Evolutionary conservation across 2,113 vertebrate genomes (phyloP), one percentile per base, ranked within the genome.

Genomic region (Hippoglossus stenolepis): DNA sequence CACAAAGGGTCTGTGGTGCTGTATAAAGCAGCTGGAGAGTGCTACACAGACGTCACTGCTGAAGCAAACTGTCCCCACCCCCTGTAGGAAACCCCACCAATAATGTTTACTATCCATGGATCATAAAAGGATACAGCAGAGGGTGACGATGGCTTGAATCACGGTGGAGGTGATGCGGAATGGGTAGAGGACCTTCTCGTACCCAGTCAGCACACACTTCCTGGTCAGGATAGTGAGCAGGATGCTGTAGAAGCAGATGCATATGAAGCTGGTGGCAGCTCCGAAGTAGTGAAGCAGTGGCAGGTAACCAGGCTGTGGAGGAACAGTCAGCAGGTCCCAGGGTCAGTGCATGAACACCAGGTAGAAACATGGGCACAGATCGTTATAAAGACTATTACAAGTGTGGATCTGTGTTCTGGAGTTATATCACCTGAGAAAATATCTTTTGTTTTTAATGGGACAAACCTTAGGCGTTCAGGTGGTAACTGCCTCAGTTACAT

Each of bases 121-220:
- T 62, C 15, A 28, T 59, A 21, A 74, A 84, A 95, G 94, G 95
- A 95, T 95, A 95, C 95, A 94, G 85, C 90, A 74, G 79, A 93
- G 71, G 71, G 94, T 95, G 67, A 83, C 58, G 2, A 82, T 20
- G 79, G 75, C n/a, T 83, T 95, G 95, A 58, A 85, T 2, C 31
- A 66, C 54, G 3, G 92, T 84, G 51, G 71, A 88, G 62, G 62
- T 1, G 17, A 89, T 51, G 49, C 95, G 93, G 15, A 87, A 8
- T 0, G 93, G 94, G 81, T 92, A 91, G 64, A 95, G 94, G n/a
- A 83, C 0, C 54, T 4, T 75, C 67, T 95, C 95, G 15, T 79
- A 86, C 35, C 93, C 94, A 0, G 92, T 91, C 53, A 95, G 92
- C 2, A 4, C 49, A 68, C 91, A 94, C 71, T 71, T 91, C 5